These are phyloP conservation scores for Timema podura DNA, from an alignment of 2,888 invertebrate species.

Conservation along the genomic window DNA sequence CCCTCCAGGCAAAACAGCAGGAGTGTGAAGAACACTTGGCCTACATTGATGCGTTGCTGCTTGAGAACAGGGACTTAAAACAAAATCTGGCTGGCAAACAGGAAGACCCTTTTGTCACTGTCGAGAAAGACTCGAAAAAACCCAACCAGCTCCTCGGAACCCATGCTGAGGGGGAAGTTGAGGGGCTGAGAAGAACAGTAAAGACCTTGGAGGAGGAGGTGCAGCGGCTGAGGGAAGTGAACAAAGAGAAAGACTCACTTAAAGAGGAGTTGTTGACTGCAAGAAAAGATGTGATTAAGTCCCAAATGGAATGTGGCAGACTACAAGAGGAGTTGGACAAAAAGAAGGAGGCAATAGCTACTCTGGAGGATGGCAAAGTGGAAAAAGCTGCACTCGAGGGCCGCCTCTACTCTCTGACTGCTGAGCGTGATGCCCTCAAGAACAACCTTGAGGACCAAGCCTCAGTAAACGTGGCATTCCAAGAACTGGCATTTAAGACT, in stretches of 20 bases:
- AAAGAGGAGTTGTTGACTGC: conserved; percentile 49
- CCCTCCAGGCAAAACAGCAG: too few relatives aligned
- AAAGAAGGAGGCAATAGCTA: neutral
- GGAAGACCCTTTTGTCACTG: too few relatives aligned
- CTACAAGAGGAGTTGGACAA: neutral
- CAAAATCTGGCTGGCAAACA: too few relatives aligned
- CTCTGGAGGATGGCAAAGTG: neutral
- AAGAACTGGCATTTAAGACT: conserved; percentile 16
- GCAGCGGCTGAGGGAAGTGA: conserved; percentile 34
- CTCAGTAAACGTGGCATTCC: conserved; percentile 36
- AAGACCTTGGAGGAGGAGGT: neutral
- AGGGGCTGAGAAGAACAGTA: neutral
- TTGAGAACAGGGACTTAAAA: too few relatives aligned
- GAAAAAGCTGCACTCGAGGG: neutral
- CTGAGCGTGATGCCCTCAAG: conserved; percentile 46
- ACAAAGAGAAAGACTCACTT: conserved; percentile 51
- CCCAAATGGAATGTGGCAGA: neutral
- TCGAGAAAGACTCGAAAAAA: too few relatives aligned
- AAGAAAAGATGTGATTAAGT: conserved; percentile 49
- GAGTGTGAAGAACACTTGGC: too few relatives aligned
- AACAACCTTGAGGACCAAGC: conserved; percentile 50
- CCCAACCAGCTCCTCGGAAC: too few relatives aligned
- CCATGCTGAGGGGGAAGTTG: neutral
- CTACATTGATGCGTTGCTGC: too few relatives aligned
- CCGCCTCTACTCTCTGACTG: conserved; percentile 50